phyloP scores from a whole-genome alignment of 2,888 invertebrate genomes.

The Tinea pellionella region DNA sequence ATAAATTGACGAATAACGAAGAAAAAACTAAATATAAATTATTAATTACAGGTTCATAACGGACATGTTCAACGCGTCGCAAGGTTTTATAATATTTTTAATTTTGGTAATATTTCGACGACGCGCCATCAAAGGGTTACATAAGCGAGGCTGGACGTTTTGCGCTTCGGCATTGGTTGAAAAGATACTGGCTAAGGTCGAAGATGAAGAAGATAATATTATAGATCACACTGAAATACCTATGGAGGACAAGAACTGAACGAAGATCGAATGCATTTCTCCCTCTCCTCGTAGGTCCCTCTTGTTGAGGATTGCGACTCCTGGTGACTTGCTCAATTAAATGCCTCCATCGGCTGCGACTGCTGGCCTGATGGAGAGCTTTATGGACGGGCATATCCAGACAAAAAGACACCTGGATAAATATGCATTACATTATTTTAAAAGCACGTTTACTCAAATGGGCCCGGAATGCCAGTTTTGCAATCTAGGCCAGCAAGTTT shows the following conservation, averaged over 20 bases:
- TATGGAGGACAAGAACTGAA: slow-evolving; percentile 27
- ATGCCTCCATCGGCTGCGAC: too few species aligned
- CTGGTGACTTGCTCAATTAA: too few species aligned
- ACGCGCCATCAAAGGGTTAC: slow-evolving; percentile 52
- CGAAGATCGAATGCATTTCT: slow-evolving; percentile 14
- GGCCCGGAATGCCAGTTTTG: too few species aligned
- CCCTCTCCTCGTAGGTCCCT: too few species aligned
- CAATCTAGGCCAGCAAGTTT: too few species aligned
- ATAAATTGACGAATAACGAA: too few species aligned
- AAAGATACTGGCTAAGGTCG: slow-evolving; percentile 35
- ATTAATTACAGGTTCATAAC: slow-evolving; percentile 58
- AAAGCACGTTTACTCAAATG: too few species aligned
- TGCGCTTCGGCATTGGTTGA: slow-evolving; percentile 39
- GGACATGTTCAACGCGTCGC: slow-evolving; percentile 70
- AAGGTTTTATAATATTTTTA: slow-evolving; percentile 72
- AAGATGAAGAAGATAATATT: slow-evolving; percentile 61
- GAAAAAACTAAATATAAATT: too few species aligned
- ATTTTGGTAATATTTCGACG: slow-evolving; percentile 69
- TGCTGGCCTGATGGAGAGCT: too few species aligned
- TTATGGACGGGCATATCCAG: too few species aligned
- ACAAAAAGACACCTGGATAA: too few species aligned
- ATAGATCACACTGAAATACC: slow-evolving; percentile 47
- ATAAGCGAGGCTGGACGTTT: slow-evolving; percentile 36
- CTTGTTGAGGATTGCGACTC: slow-evolving; percentile 6
- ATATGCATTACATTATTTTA: neutral